phyloP scores from a whole-genome alignment of 2,888 invertebrate genomes.

The Pachymerium ferrugineum region DNA sequence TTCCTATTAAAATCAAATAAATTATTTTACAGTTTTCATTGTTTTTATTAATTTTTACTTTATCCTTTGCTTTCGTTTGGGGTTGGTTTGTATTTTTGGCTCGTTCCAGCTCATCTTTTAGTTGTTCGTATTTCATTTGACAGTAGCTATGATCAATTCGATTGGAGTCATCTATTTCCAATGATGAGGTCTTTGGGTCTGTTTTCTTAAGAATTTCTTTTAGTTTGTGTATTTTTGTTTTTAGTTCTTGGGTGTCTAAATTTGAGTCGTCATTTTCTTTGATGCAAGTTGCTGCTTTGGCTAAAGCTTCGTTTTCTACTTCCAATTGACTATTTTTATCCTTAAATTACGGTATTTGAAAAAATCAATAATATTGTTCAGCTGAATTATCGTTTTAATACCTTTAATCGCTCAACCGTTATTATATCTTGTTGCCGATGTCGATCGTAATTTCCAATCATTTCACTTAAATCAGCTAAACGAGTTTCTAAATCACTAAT shows the following conservation, averaged over 20 bases:
- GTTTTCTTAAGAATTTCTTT: too few species aligned
- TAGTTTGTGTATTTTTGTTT: neutral
- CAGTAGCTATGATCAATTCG: slow-evolving; percentile 55
- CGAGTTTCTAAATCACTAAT: slow-evolving; percentile 69
- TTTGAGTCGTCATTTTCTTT: slow-evolving; percentile 40
- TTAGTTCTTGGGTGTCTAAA: slow-evolving; percentile 47
- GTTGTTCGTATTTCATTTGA: slow-evolving; percentile 58
- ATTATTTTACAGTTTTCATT: neutral
- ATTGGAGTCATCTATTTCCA: neutral
- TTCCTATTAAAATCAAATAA: neutral
- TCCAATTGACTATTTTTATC: slow-evolving; percentile 43
- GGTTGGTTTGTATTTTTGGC: slow-evolving; percentile 51
- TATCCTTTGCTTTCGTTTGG: neutral
- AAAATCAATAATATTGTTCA: neutral
- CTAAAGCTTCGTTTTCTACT: slow-evolving; percentile 46
- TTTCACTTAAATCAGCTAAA: slow-evolving; percentile 70
- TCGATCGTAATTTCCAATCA: slow-evolving; percentile 70
- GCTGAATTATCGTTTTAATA: slow-evolving; percentile 19
- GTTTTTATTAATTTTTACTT: neutral
- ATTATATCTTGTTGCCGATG: slow-evolving; percentile 65
- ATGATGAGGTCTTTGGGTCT: too few species aligned
- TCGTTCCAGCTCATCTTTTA: slow-evolving; percentile 63
- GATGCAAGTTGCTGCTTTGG: slow-evolving; percentile 39
- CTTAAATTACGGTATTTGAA: slow-evolving; percentile 41
- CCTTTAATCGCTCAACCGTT: slow-evolving; percentile 62